A percentile compares a stretch with the other conserved stretches of the same genome.
phyloP scores from a whole-genome alignment of 1,140 invertebrate species.

The Lepidurus apus region DNA sequence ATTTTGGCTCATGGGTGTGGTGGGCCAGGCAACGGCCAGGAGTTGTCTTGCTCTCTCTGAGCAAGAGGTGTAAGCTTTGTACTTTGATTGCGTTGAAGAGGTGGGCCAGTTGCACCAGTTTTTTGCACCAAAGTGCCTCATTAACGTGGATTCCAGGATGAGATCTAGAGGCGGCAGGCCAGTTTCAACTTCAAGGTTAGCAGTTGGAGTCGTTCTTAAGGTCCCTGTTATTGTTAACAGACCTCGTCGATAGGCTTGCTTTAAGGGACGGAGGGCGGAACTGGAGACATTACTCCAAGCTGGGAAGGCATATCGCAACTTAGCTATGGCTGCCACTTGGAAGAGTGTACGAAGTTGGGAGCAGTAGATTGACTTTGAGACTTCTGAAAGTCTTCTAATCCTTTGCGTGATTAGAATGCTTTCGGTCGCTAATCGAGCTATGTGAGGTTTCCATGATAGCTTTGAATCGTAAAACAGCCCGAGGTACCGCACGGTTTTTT shows the following conservation, averaged over 20 bases:
- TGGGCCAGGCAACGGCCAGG: not conserved
- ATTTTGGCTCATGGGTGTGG: not conserved
- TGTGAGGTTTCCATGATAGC: too few species aligned
- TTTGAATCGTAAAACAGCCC: too few species aligned
- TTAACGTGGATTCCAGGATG: not conserved
- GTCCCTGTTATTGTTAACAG: conserved; percentile 6
- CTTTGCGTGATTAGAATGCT: too few species aligned
- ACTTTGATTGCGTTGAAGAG: not conserved
- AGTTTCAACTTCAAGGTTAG: not conserved
- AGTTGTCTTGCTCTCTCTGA: not conserved
- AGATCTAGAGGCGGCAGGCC: not conserved
- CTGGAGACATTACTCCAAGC: conserved; percentile 4
- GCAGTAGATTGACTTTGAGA: too few species aligned
- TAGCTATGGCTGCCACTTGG: not conserved
- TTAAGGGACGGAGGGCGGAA: not conserved
- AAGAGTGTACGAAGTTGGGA: not conserved
- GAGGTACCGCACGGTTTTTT: not conserved
- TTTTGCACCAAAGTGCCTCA: not conserved
- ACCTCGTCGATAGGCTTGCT: not conserved
- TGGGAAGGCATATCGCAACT: not conserved
- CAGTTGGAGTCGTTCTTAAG: too few species aligned
- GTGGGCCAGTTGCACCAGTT: not conserved
- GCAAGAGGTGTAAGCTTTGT: not conserved
- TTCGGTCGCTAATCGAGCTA: too few species aligned
- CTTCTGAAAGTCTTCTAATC: too few species aligned